Conservation (phyloP, 2,888 invertebrate genomes). For the Leistus spinibarbis region DNA sequence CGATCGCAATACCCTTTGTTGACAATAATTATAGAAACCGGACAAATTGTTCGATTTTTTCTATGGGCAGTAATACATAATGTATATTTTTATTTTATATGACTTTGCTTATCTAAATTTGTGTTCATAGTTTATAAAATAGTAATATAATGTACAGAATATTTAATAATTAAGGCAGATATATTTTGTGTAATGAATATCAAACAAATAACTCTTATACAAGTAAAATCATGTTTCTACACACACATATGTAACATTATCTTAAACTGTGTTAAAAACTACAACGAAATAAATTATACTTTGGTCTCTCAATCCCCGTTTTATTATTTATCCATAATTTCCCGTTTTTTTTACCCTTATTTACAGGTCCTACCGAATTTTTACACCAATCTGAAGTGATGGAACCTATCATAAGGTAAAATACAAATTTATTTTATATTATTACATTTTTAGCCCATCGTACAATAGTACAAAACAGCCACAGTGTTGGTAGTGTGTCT, state of each 20-base stretch:
- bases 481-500: too few relatives aligned
- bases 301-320: not conserved
- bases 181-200: not conserved
- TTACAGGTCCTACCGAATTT: not conserved
- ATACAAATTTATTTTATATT: too few relatives aligned
- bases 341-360: not conserved
- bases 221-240: not conserved
- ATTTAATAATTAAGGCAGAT: not conserved
- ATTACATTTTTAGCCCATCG: too few relatives aligned
- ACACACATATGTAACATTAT: not conserved
- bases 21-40: too few relatives aligned
- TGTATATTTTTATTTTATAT: not conserved
- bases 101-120: not conserved
- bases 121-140: not conserved
- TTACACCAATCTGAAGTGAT: too few relatives aligned
- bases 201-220: not conserved
- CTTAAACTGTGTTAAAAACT: not conserved
- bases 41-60: not conserved
- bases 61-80: not conserved
- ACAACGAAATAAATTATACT: not conserved
- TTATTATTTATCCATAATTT: not conserved
- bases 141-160: not conserved
- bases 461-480: too few relatives aligned
- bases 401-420: too few relatives aligned
- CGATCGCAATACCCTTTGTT: too few relatives aligned